phyloP scores from a whole-genome alignment of 1,140 invertebrate species.

The Saccostrea glomerata region DNA sequence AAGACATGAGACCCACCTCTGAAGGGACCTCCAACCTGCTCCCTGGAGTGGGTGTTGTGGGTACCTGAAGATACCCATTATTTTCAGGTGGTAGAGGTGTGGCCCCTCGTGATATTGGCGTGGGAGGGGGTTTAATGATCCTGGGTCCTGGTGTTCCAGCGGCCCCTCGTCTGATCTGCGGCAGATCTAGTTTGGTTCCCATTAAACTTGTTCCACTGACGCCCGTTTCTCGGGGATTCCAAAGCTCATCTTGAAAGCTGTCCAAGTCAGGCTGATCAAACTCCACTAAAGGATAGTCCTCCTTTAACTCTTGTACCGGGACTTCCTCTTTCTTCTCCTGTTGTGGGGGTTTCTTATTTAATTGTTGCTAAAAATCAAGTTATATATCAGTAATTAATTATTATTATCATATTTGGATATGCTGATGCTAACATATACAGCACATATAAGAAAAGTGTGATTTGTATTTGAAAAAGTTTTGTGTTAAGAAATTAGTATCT shows the following conservation, averaged over 20 bases:
- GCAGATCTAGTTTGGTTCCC: slow-evolving; percentile 58
- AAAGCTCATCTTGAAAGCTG: slow-evolving; percentile 53
- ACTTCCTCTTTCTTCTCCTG: slow-evolving; percentile 38
- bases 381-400: too few relatives aligned
- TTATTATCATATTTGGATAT: too few relatives aligned
- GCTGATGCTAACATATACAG: too few relatives aligned
- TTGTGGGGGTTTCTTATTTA: slow-evolving; percentile 21
- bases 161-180: slow-evolving; percentile 36
- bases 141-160: background rate
- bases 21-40: background rate
- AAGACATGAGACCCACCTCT: background rate
- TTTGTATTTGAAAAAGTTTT: background rate
- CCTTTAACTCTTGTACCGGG: background rate
- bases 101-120: background rate
- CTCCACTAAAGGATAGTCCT: slow-evolving; percentile 44
- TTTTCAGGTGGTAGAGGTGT: slow-evolving; percentile 14
- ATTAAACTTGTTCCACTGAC: slow-evolving; percentile 47
- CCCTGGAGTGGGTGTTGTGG: background rate
- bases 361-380: slow-evolving; percentile 27
- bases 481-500: background rate
- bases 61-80: background rate
- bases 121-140: slow-evolving; percentile 31
- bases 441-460: too few relatives aligned
- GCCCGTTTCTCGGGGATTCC: slow-evolving; percentile 45
- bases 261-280: slow-evolving; percentile 46